Evolutionary conservation across 2,113 vertebrate species (phyloP), one percentile per base, ranked within the genome.

Genomic region (Turnix velox): DNA sequence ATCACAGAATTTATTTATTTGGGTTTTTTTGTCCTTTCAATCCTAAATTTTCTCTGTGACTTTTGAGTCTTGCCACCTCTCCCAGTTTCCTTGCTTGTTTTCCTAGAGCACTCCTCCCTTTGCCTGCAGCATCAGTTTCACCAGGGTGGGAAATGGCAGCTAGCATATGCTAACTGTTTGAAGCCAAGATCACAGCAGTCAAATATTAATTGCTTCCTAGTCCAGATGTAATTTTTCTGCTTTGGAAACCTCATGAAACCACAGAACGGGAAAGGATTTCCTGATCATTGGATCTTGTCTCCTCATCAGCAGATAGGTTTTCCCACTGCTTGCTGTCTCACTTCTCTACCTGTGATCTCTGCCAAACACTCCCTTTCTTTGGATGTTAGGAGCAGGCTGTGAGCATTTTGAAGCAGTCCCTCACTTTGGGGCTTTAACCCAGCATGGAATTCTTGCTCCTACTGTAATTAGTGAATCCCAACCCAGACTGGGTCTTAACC

Each of bases 401-500:
- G 30, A 57, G 20, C 11, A 14, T 55, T 66, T 74, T n/a, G 46
- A 79, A 84, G 62, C 25, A 28, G 37, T 54, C 79, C 40, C 16
- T 54, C 24, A 15, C 10, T 14, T 23, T 9, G 43, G 24, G 16
- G 11, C 81, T 79, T 93, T 51, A 76, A 78, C 25, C 40, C 4
- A 0, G 10, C 3, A 5, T 80, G 18, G 33, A n/a, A 8, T 66
- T 79, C 79, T 83, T 85, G 18, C 6, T 69, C 9, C 57, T 66
- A 6, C 6, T 57, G 3, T 67, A 63, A 66, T 0, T 1, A 77
- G 10, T 0, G 3, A 52, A 63, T 68, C 39, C 1, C n/a, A 90
- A 68, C 10, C 33, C 42, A 45, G 17, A 37, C 24, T 4, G 4
- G 5, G 14, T 71, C 17, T 75, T 73, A 61, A 52, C 37, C 48